Evolutionary conservation across 2,888 invertebrate species (phyloP), one percentile per base, ranked within the genome.

Genomic region (Galerucella nymphaeae): DNA sequence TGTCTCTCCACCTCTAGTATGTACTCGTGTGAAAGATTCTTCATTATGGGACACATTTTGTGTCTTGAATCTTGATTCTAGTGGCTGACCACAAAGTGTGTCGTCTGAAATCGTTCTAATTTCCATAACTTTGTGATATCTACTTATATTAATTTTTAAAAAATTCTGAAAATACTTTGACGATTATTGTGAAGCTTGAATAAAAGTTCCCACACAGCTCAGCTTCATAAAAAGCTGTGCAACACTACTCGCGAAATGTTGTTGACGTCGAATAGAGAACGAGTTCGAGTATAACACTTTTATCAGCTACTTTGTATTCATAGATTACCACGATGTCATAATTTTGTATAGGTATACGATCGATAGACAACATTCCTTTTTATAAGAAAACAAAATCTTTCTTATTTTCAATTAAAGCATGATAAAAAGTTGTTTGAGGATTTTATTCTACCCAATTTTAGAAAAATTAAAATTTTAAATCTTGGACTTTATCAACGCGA

Each of bases 321-420:
- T 65, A 65, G 45, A 81, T 80, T 81, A 80, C 80, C 74, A 71
- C 77, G 74, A 75, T 78, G 73, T 80, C 79, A 78, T 79, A 87
- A 86, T 86, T 85, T 83, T 83, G 83, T 85, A n/a, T n/a, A n/a
- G n/a, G 82, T 82, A 84, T 83, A 83, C 82, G 85, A 84, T 84
- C 84, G 84, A 84, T 84, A 84, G 79, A 61, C 63, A n/a, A 64
- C 23, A 77, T 75, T 80, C n/a, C n/a, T n/a, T 80, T 83, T 84
- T 85, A 85, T 85, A 85, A 83, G 84, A 83, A 84, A 84, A 84
- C 83, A 64, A 69, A 73, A 59, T 66, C 63, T 59, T 58, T 66
- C 66, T 67, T 66, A 61, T 84, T 78, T 80, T 81, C 81, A 81
- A 81, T 81, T 81, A 80, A 81, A 76, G 73, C 76, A 73, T 75